Percentiles rank a stretch among this genome's conserved stretches.
Evolutionary conservation across 1,140 invertebrate genomes (phyloP).

Genomic region (Aphidius gifuensis): DNA sequence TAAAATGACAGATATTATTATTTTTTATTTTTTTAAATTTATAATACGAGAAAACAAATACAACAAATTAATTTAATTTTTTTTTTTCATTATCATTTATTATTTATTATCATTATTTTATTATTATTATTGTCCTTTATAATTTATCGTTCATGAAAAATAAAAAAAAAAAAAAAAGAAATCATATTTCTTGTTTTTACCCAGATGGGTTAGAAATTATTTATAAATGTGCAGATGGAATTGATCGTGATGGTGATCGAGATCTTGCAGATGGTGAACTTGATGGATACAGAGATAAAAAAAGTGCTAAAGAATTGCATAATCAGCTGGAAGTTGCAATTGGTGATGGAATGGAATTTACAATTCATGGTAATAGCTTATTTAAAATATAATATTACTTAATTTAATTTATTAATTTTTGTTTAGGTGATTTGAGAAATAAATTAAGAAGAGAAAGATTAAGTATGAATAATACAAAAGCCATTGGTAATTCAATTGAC

Average conservation of each 20-base stretch:
- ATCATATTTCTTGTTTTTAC: neutral
- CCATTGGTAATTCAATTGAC: constrained; percentile 67
- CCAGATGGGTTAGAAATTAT: constrained; percentile 42
- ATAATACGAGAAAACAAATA: too few relatives aligned
- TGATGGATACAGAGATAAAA: constrained; percentile 72
- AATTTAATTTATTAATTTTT: constrained; percentile 19
- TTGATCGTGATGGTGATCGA: constrained; percentile 65
- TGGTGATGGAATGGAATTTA: constrained; percentile 87
- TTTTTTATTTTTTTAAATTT: too few relatives aligned
- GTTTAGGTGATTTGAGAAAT: constrained; percentile 66
- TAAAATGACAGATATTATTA: too few relatives aligned
- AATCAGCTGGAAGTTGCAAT: constrained; percentile 83
- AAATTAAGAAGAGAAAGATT: constrained; percentile 73
- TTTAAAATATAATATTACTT: constrained; percentile 12
- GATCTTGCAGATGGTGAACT: constrained; percentile 79
- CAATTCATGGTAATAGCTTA: constrained; percentile 70
- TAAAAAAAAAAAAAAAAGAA: constrained; percentile 4
- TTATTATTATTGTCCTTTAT: constrained; percentile 21
- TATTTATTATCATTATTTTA: too few relatives aligned
- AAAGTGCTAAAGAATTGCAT: constrained; percentile 69
- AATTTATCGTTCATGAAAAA: constrained; percentile 30
- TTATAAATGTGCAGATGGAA: constrained; percentile 52
- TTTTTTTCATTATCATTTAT: too few relatives aligned
- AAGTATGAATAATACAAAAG: constrained; percentile 70
- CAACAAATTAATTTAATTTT: too few relatives aligned